These are phyloP conservation scores for Mugil cephalus DNA, from an alignment of 2,113 vertebrate genomes.

Conservation along the genomic window DNA sequence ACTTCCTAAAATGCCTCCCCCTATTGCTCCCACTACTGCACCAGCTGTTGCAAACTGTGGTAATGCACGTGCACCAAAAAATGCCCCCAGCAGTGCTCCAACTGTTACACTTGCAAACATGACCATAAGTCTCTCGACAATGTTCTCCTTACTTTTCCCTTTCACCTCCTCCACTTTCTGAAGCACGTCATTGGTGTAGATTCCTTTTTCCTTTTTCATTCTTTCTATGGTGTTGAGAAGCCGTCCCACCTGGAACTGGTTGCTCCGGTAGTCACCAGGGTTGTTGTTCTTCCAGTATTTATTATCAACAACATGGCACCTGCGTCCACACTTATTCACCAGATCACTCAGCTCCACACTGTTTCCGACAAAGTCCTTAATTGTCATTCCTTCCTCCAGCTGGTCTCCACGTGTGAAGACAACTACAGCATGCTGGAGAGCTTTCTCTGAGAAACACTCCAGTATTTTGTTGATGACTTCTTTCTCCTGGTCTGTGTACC, in stretches of 20 bases:
- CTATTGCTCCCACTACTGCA: too few relatives aligned
- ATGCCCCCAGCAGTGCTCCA: too few relatives aligned
- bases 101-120: too few relatives aligned
- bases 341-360: rapidly evolving
- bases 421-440: neutral
- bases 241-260: neutral
- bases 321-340: neutral
- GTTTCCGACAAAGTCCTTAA: neutral
- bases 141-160: rapidly evolving
- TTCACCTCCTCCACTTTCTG: neutral
- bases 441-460: neutral
- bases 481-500: rapidly evolving
- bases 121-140: too few relatives aligned
- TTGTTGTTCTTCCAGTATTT: slow-evolving; percentile 1
- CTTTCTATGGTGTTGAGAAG: neutral
- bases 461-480: neutral
- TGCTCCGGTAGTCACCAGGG: neutral
- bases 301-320: neutral
- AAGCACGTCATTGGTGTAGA: neutral
- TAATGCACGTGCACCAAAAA: too few relatives aligned
- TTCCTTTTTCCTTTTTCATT: rapidly evolving
- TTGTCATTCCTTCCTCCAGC: neutral
- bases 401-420: neutral
- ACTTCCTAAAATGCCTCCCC: too few relatives aligned
- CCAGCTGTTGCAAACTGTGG: too few relatives aligned